phyloP scores from a whole-genome alignment of 2,888 invertebrate species.

The Empis livida region DNA sequence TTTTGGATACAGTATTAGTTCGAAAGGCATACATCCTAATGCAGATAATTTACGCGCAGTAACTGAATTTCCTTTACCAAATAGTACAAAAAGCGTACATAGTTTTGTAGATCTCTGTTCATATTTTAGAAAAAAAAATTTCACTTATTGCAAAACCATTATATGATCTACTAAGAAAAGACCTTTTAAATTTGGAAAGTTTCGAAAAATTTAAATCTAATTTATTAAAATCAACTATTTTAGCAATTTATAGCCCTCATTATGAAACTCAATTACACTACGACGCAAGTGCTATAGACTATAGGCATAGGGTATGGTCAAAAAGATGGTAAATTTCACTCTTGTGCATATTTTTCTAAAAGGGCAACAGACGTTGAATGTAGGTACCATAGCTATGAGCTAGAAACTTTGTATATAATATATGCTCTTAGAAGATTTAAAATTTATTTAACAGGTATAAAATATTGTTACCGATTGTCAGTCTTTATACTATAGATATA shows the following conservation, averaged over 20 bases:
- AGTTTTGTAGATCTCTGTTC: slow-evolving; percentile 11
- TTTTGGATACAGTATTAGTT: slow-evolving; percentile 4
- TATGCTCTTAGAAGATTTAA: too few species aligned
- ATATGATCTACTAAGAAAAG: slow-evolving; percentile 15
- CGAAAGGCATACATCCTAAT: slow-evolving; percentile 6
- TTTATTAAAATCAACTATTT: slow-evolving; percentile 13
- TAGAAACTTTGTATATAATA: too few species aligned
- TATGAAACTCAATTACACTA: slow-evolving; percentile 20
- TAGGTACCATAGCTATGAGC: slow-evolving; percentile 19
- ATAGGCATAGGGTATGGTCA: too few species aligned
- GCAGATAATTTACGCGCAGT: slow-evolving; percentile 6
- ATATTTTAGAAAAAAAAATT: slow-evolving; percentile 15
- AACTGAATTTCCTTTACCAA: slow-evolving; percentile 10
- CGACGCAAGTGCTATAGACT: slow-evolving; percentile 19
- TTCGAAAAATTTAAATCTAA: slow-evolving; percentile 10
- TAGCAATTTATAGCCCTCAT: slow-evolving; percentile 20
- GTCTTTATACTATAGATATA: slow-evolving; percentile 10
- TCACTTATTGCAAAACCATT: slow-evolving; percentile 19
- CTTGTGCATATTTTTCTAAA: slow-evolving; percentile 20
- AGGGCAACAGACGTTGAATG: slow-evolving; percentile 16
- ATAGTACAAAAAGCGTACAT: slow-evolving; percentile 14
- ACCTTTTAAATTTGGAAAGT: slow-evolving; percentile 5
- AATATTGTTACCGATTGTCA: too few species aligned
- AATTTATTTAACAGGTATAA: too few species aligned
- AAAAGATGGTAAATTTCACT: slow-evolving; percentile 16